These are phyloP conservation scores for Cryptus viduatorius DNA, from an alignment of 2,888 invertebrate genomes.

Conservation along the genomic window DNA sequence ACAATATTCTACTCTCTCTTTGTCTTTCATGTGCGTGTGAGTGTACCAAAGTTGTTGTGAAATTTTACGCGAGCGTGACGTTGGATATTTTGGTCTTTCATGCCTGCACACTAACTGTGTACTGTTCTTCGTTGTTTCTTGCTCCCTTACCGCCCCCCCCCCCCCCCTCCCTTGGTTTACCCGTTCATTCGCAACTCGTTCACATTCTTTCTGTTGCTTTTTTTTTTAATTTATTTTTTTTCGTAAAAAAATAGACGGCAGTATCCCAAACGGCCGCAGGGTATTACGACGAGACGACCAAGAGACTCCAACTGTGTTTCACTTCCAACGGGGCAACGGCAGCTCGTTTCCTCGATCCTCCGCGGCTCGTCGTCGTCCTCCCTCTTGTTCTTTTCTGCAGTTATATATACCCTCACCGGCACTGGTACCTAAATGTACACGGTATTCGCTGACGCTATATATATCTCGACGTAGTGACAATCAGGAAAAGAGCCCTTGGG, in stretches of 20 bases:
- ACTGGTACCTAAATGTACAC: slow-evolving; percentile 13
- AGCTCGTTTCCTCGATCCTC: slow-evolving; percentile 58
- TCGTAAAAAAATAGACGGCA: slow-evolving; percentile 48
- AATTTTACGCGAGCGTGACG: slow-evolving; percentile 17
- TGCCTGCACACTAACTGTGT: not conserved
- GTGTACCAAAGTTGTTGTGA: not conserved
- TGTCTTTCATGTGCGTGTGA: not conserved
- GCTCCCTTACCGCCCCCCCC: not conserved
- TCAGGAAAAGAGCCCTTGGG: slow-evolving; percentile 64
- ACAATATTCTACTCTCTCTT: not conserved
- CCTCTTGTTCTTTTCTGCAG: slow-evolving; percentile 62
- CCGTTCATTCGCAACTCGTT: slow-evolving; percentile 39
- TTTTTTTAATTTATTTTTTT: slow-evolving; percentile 15
- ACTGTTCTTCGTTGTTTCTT: slow-evolving; percentile 24
- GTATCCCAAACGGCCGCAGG: slow-evolving; percentile 54
- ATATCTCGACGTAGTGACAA: slow-evolving; percentile 42
- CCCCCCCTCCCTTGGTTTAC: not conserved
- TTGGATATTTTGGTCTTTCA: not conserved
- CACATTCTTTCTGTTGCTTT: slow-evolving; percentile 23
- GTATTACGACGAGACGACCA: slow-evolving; percentile 49
- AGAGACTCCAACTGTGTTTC: slow-evolving; percentile 47
- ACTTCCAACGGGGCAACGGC: slow-evolving; percentile 30
- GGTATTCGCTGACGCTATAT: not conserved
- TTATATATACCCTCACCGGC: slow-evolving; percentile 5
- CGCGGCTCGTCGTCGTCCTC: slow-evolving; percentile 49